Base-by-base conservation (phyloP, 2,797 vertebrate species). In the Carduelis carduelis region DNA sequence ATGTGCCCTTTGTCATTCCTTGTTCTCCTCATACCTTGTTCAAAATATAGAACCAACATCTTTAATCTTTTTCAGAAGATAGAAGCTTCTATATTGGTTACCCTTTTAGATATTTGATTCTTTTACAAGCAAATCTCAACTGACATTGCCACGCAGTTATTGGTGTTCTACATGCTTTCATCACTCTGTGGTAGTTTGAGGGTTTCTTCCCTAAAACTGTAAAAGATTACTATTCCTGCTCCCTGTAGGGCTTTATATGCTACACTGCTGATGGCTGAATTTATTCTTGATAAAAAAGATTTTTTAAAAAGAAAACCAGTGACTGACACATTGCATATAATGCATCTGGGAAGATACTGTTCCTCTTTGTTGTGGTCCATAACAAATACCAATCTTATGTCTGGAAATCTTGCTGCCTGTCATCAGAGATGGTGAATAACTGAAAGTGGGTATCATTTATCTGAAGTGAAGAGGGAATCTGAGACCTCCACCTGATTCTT, bases 201-300 rank as follows among this genome's bases (percentile, higher is more conserved):
- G 28, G 23, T 56, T 89, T 93, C 64, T 92, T 93, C 79, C 52
- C 49, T 93, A 76, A 82, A 84, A 85, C 61, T 83, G 61, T 63
- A 69, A 56, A 80, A 96, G 39, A 32, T 79, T 5, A 59, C 83
- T 85, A 4, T 87, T 83, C 26, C 50, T 91, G 56, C 89, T 93
- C 75, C 82, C 87, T 88, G 43, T 63, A 61, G 92, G 64, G 81
- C 46, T 93, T 87, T 96, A n/a, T 82, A 15, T 76, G 49, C 41
- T 86, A 6, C 17, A 16, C 60, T 91, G 80, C 63, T 63, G 34
- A 43, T 60, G 23, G 23, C 47, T 70, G 81, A 63, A 87, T 93
- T 92, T 85, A 65, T 90, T 96, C 83, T 79, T 86, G 26, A 82
- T 94, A 50, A 94, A 92, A 93, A 95, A 74, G 57, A 12, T 47